Evolutionary conservation across 2,888 invertebrate species (phyloP).

Genomic region (Smittia aterrima): DNA sequence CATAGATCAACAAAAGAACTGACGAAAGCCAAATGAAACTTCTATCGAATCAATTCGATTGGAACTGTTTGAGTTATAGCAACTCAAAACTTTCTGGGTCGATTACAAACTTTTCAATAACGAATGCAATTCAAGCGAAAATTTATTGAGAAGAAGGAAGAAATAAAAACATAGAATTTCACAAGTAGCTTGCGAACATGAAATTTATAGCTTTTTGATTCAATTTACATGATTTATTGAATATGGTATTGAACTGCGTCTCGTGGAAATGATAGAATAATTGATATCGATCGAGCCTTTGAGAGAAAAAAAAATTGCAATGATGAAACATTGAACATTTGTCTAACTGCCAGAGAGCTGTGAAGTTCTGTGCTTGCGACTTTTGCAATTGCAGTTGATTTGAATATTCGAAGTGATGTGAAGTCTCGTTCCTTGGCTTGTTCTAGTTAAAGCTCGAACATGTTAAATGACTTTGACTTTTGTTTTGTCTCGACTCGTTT

Average conservation of each 20-base stretch:
- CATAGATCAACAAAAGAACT: no score
- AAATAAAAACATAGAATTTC: constrained; percentile 1
- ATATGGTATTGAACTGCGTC: neutral
- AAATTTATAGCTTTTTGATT: constrained; percentile 1
- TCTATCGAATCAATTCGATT: no score
- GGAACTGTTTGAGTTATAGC: neutral
- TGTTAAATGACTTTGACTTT: neutral
- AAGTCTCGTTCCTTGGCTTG: neutral
- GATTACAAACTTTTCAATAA: neutral
- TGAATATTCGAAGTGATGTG: no score
- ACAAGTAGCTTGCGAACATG: constrained; percentile 13
- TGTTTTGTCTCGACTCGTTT: neutral
- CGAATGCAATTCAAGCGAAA: neutral
- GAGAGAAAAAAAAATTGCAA: neutral
- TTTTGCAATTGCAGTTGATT: neutral
- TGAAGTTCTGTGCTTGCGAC: no score
- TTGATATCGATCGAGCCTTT: constrained; percentile 4
- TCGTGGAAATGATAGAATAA: constrained; percentile 7
- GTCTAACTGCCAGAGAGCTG: neutral
- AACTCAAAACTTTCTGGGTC: neutral
- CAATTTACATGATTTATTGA: constrained; percentile 16
- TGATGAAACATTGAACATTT: constrained; percentile 2
- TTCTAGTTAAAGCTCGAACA: neutral
- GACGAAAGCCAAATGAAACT: no score
- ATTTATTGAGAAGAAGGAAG: neutral